Evolutionary conservation across 2,888 invertebrate genomes (phyloP).

Genomic region (Bugula neritina): DNA sequence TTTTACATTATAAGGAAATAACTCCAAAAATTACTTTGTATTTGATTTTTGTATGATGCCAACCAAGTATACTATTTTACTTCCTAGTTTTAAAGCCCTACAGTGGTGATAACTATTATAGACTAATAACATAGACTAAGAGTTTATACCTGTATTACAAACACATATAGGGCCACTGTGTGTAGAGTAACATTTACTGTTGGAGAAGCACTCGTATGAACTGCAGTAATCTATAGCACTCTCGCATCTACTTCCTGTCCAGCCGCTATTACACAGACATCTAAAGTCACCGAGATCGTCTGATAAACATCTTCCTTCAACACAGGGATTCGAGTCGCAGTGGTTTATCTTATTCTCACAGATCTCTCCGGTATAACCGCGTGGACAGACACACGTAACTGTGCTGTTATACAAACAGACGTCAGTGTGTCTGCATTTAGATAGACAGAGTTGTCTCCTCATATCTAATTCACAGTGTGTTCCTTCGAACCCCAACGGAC

Average conservation of each 20-base stretch:
- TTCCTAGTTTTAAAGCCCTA: too few relatives aligned
- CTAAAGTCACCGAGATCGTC: not conserved
- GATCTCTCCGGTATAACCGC: not conserved
- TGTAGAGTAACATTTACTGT: not conserved
- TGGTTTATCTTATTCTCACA: not conserved
- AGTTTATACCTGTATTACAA: not conserved
- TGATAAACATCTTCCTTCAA: not conserved
- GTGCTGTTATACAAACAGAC: not conserved
- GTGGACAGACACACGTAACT: not conserved
- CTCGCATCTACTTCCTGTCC: not conserved
- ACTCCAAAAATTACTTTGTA: too few relatives aligned
- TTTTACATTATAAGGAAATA: too few relatives aligned
- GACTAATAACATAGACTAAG: too few relatives aligned
- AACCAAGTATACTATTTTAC: too few relatives aligned
- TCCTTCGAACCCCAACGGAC: not conserved
- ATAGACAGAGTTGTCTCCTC: not conserved
- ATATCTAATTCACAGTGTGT: not conserved
- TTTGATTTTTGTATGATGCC: too few relatives aligned
- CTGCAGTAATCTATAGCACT: not conserved
- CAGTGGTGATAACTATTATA: too few relatives aligned
- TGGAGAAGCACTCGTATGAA: not conserved
- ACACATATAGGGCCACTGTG: not conserved
- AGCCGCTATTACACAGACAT: not conserved
- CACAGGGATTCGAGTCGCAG: not conserved
- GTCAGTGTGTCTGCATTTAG: not conserved